phyloP scores from a whole-genome alignment of 2,797 vertebrate species.

The Falco berigora region DNA sequence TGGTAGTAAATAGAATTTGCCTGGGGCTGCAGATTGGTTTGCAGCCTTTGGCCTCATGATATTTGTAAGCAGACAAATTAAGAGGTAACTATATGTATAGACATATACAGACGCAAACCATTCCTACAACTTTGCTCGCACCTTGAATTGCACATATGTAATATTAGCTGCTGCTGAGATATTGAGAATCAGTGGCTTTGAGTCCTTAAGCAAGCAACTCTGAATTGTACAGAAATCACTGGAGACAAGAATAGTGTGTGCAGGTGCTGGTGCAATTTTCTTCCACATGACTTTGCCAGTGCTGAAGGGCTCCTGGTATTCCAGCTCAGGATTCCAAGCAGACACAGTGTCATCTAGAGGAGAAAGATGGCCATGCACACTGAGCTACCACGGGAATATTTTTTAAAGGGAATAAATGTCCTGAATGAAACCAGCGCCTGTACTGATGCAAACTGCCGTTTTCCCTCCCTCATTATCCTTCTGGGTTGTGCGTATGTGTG shows the following conservation, averaged over 20 bases:
- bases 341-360: conserved; percentile 67
- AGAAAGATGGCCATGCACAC: background rate
- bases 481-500: background rate
- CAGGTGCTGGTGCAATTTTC: conserved; percentile 40
- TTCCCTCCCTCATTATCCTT: background rate
- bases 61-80: background rate
- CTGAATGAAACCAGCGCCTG: background rate
- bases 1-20: background rate
- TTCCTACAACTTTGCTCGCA: background rate
- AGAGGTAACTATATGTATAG: background rate
- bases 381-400: background rate
- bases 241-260: background rate
- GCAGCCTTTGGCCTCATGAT: background rate
- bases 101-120: background rate
- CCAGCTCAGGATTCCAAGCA: conserved; percentile 18
- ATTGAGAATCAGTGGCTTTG: background rate
- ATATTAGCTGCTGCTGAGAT: background rate
- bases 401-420: background rate
- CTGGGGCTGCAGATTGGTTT: background rate
- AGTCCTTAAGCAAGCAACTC: background rate
- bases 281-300: conserved; percentile 8
- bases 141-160: background rate
- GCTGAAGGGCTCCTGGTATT: conserved; percentile 1
- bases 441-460: background rate
- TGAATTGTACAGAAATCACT: background rate